Base-by-base conservation (phyloP, 2,888 invertebrate species). In the Meghimatium bilineatum region DNA sequence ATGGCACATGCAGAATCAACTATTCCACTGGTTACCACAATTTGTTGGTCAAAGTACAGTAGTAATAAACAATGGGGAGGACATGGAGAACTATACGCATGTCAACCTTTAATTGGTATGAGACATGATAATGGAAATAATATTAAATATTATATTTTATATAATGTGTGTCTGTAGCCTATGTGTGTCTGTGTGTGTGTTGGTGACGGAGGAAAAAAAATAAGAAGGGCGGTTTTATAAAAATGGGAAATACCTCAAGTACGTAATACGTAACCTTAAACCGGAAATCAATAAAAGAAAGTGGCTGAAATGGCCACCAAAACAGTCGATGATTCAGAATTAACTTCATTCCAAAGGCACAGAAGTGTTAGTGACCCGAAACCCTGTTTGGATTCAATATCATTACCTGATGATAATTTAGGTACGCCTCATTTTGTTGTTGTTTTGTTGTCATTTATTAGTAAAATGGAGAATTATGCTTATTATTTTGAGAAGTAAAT, bases 341-440 rank as follows among this genome's bases (percentile, higher is more conserved):
- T 85, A 80, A 87, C 86, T 77, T 87, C 88, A 82, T 89, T 88
- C 78, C 85, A 89, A 69, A 85, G 89, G 85, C 88, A 88, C 82
- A 87, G 89, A 85, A 91, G 91, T 85, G 90, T 88, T 79, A 90
- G 90, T 79, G 90, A 91, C 87, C 90, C 90, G n/a, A 89, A 89
- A 82, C 88, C 88, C 32, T 85, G 85, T 69, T 81, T 89, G 76
- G 90, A 89, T 76, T 79, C 85, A 44, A 69, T 87, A 52, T 76
- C 66, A 67, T 72, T 76, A 74, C 77, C 76, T 74, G 84, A 67
- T 78, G 86, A 34, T 85, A 84, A 81, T 82, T 83, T 85, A 87
- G 63, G 81, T 79, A 69, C 20, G 38, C 20, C 5, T 63, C 3
- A 56, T 20, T 56, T 56, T 56, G 6, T 63, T n/a, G 2, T n/a